Evolutionary conservation across 2,113 vertebrate genomes (phyloP), one percentile per base, ranked within the genome.

Genomic region (Pseudorhombus dupliciocellatus): DNA sequence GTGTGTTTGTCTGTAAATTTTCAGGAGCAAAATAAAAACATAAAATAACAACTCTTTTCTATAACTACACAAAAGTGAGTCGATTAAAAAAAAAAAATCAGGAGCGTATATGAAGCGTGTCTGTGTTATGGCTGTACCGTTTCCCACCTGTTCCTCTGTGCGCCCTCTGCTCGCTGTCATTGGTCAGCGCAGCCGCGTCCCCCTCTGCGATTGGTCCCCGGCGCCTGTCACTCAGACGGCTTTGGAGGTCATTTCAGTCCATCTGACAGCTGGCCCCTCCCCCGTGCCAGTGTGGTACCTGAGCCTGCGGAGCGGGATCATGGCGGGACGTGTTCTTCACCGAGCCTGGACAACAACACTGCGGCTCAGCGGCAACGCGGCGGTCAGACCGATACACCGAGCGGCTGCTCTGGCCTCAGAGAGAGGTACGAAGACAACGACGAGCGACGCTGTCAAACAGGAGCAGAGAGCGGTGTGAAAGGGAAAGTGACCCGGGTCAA

Each of bases 281-380:
- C 46, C 65, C 73, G 46, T 70, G 65, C 81, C 59, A 25, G 15
- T 42, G 7, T 65, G 30, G 34, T 52, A 55, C 18, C 26, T 51
- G 50, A 28, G 28, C 55, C 69, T 46, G 50, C 9, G 44, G 48
- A n/a, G 7, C 8, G 55, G 8, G 2, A 91, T 15, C 52, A 67
- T 94, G 93, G 90, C 92, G 24, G 85, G 79, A 53, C 84, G 83
- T 61, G 6, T 91, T 21, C 80, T 93, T 2, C 85, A 91, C 25
- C 86, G 90, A 50, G 62, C 71, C 20, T 87, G 73, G 34, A 12
- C 68, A 15, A 11, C 63, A 28, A 26, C 83, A 1, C 15, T 81
- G 14, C 82, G 61, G 50, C 72, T 77, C 21, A 58, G 85, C 65
- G 34, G 61, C 26, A 54, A 26, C 20, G 21, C 28, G 31, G 28